These are phyloP conservation scores for Apodemia mormo DNA, from an alignment of 2,888 invertebrate genomes.

Conservation along the genomic window DNA sequence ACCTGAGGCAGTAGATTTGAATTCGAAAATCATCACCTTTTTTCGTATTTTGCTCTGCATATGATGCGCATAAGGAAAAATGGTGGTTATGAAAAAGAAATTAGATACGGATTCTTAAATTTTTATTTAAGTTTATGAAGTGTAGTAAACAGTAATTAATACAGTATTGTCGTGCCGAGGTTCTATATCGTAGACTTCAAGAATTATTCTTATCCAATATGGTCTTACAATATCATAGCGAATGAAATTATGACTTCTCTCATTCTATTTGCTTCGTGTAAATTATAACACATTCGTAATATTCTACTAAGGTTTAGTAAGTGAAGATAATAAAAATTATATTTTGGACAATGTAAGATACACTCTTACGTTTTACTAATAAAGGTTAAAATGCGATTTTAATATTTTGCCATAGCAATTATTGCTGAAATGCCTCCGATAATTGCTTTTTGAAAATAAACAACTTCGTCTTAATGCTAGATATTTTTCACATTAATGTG, in stretches of 20 bases:
- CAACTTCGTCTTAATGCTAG: not conserved
- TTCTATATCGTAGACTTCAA: too few species aligned
- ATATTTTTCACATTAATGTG: not conserved
- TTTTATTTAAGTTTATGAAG: too few species aligned
- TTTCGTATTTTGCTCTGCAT: too few species aligned
- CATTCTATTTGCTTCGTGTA: not conserved
- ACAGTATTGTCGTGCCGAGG: too few species aligned
- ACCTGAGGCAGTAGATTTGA: too few species aligned
- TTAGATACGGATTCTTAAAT: too few species aligned
- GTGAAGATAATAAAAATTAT: not conserved
- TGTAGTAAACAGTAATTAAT: too few species aligned
- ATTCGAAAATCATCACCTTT: too few species aligned
- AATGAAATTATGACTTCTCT: not conserved
- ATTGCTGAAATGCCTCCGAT: slow-evolving; percentile 3
- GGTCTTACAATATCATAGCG: not conserved
- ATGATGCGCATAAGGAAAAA: too few species aligned
- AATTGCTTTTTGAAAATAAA: slow-evolving; percentile 11
- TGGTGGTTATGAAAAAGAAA: too few species aligned
- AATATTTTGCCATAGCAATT: not conserved
- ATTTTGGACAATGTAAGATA: not conserved
- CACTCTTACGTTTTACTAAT: not conserved
- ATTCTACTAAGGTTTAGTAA: not conserved
- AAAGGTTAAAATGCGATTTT: not conserved
- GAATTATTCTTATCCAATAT: too few species aligned
- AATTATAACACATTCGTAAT: slow-evolving; percentile 5